Percentiles rank a stretch among this genome's conserved stretches.
Evolutionary conservation across 1,140 invertebrate species (phyloP).

Genomic region (Halictus rubicundus): DNA sequence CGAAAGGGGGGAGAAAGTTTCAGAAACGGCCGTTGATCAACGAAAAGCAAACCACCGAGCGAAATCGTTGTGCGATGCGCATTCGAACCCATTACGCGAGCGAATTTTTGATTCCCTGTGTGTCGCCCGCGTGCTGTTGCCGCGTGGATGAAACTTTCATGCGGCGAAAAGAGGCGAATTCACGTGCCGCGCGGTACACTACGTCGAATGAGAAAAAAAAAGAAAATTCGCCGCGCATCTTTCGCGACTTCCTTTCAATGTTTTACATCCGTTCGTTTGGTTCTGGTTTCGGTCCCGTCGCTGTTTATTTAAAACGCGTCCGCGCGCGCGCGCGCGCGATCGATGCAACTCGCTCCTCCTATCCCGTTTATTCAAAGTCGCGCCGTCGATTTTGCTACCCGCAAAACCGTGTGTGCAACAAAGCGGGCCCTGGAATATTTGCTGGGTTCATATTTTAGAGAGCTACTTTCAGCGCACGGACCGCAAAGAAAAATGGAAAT

Average conservation of each 20-base stretch:
- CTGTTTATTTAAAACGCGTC: background rate
- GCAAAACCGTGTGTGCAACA: too few relatives aligned
- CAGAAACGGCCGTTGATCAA: slow-evolving; percentile 19
- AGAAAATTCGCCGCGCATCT: background rate
- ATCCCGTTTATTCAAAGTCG: background rate
- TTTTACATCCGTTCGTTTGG: background rate
- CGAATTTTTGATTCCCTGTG: slow-evolving; percentile 34
- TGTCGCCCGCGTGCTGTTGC: background rate
- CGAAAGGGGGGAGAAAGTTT: background rate
- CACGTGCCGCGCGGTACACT: background rate
- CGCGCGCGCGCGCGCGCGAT: background rate
- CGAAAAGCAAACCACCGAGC: background rate
- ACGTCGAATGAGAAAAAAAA: slow-evolving; percentile 14
- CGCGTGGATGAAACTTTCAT: slow-evolving; percentile 31
- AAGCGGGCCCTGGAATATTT: too few relatives aligned
- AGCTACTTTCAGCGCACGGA: too few relatives aligned
- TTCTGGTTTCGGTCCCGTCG: background rate
- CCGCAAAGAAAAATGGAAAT: too few relatives aligned
- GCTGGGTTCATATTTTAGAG: too few relatives aligned
- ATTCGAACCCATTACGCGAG: slow-evolving; percentile 28
- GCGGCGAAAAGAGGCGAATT: slow-evolving; percentile 12
- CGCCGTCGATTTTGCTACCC: background rate
- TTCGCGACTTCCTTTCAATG: background rate
- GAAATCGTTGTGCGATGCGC: background rate
- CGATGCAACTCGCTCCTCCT: too few relatives aligned